Conservation (phyloP, 35 echinoderm and acorn worm species). For the Hemicentrotus pulcherrimus region DNA sequence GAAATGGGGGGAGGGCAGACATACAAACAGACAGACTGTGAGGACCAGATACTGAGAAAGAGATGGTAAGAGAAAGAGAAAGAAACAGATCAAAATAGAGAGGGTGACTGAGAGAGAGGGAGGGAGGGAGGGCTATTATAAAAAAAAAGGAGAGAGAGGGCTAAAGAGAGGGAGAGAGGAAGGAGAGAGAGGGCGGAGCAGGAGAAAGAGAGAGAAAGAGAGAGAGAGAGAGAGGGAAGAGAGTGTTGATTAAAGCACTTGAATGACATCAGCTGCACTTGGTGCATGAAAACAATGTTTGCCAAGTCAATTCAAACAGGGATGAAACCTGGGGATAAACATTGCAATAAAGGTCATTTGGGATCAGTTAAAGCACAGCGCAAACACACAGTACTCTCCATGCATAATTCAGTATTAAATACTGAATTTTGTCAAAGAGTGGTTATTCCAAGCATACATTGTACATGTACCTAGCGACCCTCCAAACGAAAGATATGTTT, state of each 20-base stretch:
- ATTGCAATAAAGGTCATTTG: conserved; percentile 12
- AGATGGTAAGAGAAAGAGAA: background rate
- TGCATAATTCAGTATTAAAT: conserved; percentile 10
- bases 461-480: background rate
- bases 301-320: background rate
- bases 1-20: no score
- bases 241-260: background rate
- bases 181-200: background rate
- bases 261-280: background rate
- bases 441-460: background rate
- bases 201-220: background rate
- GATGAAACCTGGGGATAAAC: background rate
- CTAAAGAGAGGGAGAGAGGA: background rate
- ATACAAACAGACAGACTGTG: no score
- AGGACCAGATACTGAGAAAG: background rate
- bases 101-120: no score
- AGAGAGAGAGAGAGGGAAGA: background rate
- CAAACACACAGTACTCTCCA: background rate
- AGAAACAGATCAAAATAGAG: background rate
- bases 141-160: background rate
- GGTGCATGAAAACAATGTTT: background rate
- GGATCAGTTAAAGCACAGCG: background rate
- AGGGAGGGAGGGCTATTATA: no score
- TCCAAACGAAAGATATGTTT: background rate
- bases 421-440: background rate